Evolutionary conservation across 2,113 vertebrate genomes (phyloP).

Genomic region (Gobius niger): DNA sequence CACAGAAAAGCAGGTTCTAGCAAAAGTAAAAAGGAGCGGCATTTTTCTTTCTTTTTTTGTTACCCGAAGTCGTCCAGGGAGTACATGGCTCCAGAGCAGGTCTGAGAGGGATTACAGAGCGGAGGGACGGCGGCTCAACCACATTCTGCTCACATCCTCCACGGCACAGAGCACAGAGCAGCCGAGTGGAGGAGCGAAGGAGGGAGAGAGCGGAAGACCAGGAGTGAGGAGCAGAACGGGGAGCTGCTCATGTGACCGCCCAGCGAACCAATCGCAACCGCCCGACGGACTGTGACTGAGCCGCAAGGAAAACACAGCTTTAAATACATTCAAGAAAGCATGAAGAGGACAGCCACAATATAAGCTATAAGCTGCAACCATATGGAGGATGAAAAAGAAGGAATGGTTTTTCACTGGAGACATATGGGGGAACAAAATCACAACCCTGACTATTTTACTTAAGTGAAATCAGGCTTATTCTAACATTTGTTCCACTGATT

Average conservation of each 20-base stretch:
- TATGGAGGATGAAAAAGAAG: background rate
- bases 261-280: background rate
- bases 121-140: constrained; percentile 38
- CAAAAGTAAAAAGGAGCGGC: constrained; percentile 36
- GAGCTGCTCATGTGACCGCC: background rate
- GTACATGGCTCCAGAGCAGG: constrained; percentile 59
- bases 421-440: background rate
- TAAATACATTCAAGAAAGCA: constrained; percentile 22
- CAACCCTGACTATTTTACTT: too few species aligned
- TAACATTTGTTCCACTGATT: too few species aligned
- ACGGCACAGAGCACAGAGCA: background rate
- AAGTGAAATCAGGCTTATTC: too few species aligned
- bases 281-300: background rate
- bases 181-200: constrained; percentile 1
- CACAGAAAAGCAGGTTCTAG: background rate
- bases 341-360: constrained; percentile 21
- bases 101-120: constrained; percentile 58
- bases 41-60: too few species aligned
- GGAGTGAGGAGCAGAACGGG: constrained; percentile 6
- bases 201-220: constrained; percentile 10
- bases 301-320: constrained; percentile 4
- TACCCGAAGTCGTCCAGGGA: constrained; percentile 74
- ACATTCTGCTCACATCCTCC: constrained; percentile 11
- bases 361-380: background rate
- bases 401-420: background rate